Conservation (phyloP, 2,888 invertebrate species). For the Acronicta psi region DNA sequence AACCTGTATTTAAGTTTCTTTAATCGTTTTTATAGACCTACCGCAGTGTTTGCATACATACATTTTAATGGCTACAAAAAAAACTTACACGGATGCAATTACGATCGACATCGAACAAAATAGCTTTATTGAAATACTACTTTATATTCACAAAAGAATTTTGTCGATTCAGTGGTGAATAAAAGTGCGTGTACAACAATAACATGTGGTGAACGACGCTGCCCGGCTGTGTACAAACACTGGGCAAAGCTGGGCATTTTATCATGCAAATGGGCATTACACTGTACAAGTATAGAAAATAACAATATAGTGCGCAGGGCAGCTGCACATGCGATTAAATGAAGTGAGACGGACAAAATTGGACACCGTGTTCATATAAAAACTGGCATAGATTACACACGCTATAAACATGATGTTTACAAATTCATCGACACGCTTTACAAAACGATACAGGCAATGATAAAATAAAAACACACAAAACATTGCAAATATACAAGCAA, state of each 20-base stretch:
- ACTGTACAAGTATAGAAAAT: constrained; percentile 9
- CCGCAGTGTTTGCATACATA: constrained; percentile 31
- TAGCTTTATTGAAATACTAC: constrained; percentile 37
- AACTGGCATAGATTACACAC: not conserved
- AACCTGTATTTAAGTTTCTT: constrained; percentile 44
- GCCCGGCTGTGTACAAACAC: constrained; percentile 38
- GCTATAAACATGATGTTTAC: constrained; percentile 1
- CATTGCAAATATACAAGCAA: too few species aligned
- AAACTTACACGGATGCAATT: constrained; percentile 38
- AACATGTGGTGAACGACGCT: constrained; percentile 38
- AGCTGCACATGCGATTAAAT: constrained; percentile 39
- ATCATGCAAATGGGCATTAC: constrained; percentile 49
- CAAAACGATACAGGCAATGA: constrained; percentile 7
- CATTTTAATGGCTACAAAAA: constrained; percentile 30
- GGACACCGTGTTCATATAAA: constrained; percentile 7
- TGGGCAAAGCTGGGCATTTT: constrained; percentile 38
- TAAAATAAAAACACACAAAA: not conserved
- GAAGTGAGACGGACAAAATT: constrained; percentile 8
- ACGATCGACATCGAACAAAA: constrained; percentile 24
- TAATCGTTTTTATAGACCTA: constrained; percentile 50
- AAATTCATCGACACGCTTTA: constrained; percentile 6
- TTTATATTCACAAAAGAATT: constrained; percentile 47
- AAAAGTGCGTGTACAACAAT: constrained; percentile 41
- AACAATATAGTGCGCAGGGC: constrained; percentile 8
- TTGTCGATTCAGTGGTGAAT: constrained; percentile 40